Percentiles rank a stretch among this genome's conserved stretches.
phyloP scores from a whole-genome alignment of 1,140 invertebrate genomes.

The Diorhabda elongata region DNA sequence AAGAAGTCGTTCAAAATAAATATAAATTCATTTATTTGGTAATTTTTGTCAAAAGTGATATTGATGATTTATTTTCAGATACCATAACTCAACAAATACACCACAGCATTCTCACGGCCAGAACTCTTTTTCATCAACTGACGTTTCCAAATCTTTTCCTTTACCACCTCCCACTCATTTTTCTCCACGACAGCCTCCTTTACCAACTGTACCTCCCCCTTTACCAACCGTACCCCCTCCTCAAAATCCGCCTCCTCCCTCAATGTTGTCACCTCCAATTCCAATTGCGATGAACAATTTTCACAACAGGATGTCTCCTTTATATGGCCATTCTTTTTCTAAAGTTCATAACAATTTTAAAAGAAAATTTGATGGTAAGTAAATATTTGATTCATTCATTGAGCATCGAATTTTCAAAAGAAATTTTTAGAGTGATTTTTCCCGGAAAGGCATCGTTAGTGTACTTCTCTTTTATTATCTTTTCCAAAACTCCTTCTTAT shows the following conservation, averaged over 20 bases:
- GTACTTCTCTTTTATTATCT: not conserved
- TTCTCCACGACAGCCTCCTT: not conserved
- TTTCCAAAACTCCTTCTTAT: not conserved
- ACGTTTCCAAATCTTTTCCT: too few species aligned
- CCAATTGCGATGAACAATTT: not conserved
- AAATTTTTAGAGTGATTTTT: not conserved
- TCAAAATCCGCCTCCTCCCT: conserved; percentile 12
- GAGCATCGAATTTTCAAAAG: not conserved
- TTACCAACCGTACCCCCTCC: conserved; percentile 7
- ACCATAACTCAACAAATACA: too few species aligned
- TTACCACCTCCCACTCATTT: not conserved
- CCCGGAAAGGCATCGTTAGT: not conserved
- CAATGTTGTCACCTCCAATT: not conserved
- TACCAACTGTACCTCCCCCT: not conserved
- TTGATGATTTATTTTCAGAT: too few species aligned
- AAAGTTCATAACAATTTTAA: not conserved
- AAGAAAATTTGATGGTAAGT: not conserved
- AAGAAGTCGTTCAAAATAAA: too few species aligned
- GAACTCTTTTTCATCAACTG: too few species aligned
- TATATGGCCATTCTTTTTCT: not conserved
- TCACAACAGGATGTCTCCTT: not conserved
- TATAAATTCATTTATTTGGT: too few species aligned
- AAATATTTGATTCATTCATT: not conserved
- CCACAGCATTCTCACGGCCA: too few species aligned
- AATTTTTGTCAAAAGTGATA: too few species aligned